phyloP scores from a whole-genome alignment of 2,113 vertebrate genomes.

The Onychostoma macrolepis region DNA sequence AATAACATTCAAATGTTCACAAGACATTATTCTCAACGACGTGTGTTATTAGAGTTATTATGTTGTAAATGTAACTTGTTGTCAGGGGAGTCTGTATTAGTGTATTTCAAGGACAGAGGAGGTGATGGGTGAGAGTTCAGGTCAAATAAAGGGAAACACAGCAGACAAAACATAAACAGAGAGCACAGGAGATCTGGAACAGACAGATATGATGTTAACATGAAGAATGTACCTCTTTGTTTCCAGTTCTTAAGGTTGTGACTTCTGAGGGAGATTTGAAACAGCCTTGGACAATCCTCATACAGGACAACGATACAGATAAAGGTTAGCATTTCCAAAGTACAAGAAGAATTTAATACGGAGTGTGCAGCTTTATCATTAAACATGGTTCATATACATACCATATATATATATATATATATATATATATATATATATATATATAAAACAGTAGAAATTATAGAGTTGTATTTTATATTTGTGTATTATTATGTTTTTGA shows the following conservation, averaged over 20 bases:
- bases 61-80: slow-evolving; percentile 23
- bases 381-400: background rate
- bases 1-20: slow-evolving; percentile 1
- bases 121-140: slow-evolving; percentile 14
- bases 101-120: slow-evolving; percentile 28
- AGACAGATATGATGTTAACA: slow-evolving; percentile 25
- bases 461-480: too few relatives aligned
- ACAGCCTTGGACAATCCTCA: slow-evolving; percentile 64
- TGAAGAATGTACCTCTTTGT: slow-evolving; percentile 35
- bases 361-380: background rate
- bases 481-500: too few relatives aligned
- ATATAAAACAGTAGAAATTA: too few relatives aligned
- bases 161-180: slow-evolving; percentile 32
- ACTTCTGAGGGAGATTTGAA: slow-evolving; percentile 60
- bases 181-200: background rate
- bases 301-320: slow-evolving; percentile 57
- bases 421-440: too few relatives aligned
- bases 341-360: background rate
- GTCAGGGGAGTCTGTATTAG: slow-evolving; percentile 23
- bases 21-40: slow-evolving; percentile 16
- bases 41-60: slow-evolving; percentile 20
- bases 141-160: slow-evolving; percentile 41
- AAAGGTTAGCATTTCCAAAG: slow-evolving; percentile 55
- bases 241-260: slow-evolving; percentile 64
- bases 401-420: too few relatives aligned